A percentile compares a stretch with the other conserved stretches of the same genome.
Conservation (phyloP, 2,888 invertebrate genomes). For the Xanthorhoe spadicearia region DNA sequence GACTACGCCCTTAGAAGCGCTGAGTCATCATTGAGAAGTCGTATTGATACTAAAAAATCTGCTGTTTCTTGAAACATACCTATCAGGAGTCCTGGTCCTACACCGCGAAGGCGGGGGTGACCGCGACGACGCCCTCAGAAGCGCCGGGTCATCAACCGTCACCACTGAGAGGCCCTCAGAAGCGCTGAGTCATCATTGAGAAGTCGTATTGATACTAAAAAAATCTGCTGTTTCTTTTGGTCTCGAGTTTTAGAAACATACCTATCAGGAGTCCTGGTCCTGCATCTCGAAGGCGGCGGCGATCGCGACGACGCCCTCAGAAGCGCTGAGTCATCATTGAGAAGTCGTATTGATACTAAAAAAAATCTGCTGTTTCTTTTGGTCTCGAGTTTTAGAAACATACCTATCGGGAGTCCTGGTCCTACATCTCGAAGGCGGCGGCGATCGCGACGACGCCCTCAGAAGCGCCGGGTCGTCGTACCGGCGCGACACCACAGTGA, state of each 20-base stretch:
- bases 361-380: neutral
- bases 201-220: neutral
- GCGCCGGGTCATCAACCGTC: no score
- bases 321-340: no score
- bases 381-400: neutral
- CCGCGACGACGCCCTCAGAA: constrained; percentile 42
- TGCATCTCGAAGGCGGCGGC: constrained; percentile 76
- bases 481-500: constrained; percentile 91
- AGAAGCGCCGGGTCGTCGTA: constrained; percentile 77
- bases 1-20: no score
- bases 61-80: constrained; percentile 55
- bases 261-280: constrained; percentile 85
- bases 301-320: constrained; percentile 61
- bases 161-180: no score
- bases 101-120: constrained; percentile 80
- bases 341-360: neutral
- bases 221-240: neutral
- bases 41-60: neutral
- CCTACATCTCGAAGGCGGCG: constrained; percentile 75
- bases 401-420: constrained; percentile 84
- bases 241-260: constrained; percentile 35
- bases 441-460: constrained; percentile 78
- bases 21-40: neutral
- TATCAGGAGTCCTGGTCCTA: constrained; percentile 83
- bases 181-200: no score